These are phyloP conservation scores for Rhinella marina DNA, from an alignment of 2,797 vertebrate genomes.

Conservation along the genomic window DNA sequence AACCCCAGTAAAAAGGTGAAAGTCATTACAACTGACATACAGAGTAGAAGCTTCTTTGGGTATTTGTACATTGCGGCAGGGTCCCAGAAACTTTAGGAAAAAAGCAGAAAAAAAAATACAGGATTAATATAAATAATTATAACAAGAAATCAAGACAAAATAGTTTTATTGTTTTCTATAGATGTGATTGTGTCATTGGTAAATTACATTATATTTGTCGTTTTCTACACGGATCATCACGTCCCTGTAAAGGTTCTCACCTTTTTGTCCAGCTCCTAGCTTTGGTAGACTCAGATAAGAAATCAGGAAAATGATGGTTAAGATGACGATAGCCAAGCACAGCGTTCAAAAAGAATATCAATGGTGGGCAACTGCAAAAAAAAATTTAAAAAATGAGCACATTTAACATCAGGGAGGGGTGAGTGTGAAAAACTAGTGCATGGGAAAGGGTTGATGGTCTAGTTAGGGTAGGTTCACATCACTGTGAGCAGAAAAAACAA, in stretches of 20 bases:
- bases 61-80: background rate
- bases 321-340: no score
- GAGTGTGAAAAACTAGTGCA: no score
- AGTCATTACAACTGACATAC: background rate
- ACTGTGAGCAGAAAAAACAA: no score
- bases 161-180: constrained; percentile 64
- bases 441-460: no score
- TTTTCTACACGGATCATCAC: constrained; percentile 62
- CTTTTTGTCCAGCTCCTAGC: background rate
- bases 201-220: constrained; percentile 67
- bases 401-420: background rate
- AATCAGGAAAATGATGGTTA: background rate
- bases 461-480: no score
- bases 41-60: background rate
- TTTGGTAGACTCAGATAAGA: background rate
- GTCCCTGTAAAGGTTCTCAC: background rate
- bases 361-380: background rate
- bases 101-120: background rate
- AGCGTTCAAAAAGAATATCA: background rate
- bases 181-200: constrained; percentile 54
- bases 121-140: background rate
- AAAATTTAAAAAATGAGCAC: background rate
- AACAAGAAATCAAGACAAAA: no score
- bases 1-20: background rate
- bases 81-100: background rate